Percentiles rank a stretch among this genome's conserved stretches.
phyloP scores from a whole-genome alignment of 1,140 invertebrate genomes.

The Diachasma alloeum region DNA sequence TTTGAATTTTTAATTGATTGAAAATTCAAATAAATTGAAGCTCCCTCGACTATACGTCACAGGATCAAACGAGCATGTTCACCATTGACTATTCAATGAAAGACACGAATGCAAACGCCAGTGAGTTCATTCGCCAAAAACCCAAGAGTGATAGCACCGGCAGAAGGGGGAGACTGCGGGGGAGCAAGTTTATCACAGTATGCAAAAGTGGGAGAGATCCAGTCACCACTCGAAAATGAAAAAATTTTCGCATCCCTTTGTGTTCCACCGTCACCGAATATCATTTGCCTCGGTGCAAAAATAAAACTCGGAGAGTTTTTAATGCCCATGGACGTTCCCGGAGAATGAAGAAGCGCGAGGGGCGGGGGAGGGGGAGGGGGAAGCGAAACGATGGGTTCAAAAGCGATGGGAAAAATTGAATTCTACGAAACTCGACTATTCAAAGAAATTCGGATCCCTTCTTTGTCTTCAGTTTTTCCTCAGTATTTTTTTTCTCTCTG shows the following conservation, averaged over 20 bases:
- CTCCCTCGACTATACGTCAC: background rate
- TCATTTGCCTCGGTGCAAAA: background rate
- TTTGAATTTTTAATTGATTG: too few relatives aligned
- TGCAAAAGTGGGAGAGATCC: background rate
- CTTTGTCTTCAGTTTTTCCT: background rate
- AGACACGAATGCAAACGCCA: background rate
- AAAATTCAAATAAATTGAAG: too few relatives aligned
- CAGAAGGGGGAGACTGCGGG: background rate
- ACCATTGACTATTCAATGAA: slow-evolving; percentile 9
- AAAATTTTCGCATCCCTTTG: background rate
- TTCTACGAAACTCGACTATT: background rate
- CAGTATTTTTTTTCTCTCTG: background rate
- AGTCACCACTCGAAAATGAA: background rate
- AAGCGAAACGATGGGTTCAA: background rate
- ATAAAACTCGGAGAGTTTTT: background rate
- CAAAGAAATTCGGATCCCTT: background rate
- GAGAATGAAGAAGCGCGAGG: background rate
- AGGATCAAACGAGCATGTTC: slow-evolving; percentile 3
- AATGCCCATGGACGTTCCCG: background rate
- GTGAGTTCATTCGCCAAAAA: background rate
- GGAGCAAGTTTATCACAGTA: background rate
- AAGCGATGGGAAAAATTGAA: background rate
- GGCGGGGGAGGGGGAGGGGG: background rate
- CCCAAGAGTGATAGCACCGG: background rate
- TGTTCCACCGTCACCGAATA: background rate